Percentiles rank a stretch among this genome's conserved stretches.
These are phyloP conservation scores for Enteromius trimaculatus DNA, from an alignment of 2,797 vertebrate species.

Conservation along the genomic window DNA sequence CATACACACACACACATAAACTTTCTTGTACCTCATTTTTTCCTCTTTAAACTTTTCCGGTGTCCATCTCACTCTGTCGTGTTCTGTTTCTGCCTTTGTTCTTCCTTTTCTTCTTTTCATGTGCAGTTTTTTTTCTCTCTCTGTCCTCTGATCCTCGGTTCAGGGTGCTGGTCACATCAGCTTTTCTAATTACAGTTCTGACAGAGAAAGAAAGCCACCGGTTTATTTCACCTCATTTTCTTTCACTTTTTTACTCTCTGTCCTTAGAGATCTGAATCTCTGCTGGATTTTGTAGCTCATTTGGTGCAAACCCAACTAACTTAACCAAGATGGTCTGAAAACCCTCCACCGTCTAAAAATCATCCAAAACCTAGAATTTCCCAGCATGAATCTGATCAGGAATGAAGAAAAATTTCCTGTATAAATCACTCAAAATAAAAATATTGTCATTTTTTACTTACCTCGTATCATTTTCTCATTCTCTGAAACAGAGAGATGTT, in stretches of 20 bases:
- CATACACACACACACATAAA: not conserved
- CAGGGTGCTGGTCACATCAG: constrained; percentile 13
- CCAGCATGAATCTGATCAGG: not conserved
- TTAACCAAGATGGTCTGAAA: not conserved
- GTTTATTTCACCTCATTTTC: constrained; percentile 16
- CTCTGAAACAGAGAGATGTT: not conserved
- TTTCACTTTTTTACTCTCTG: constrained; percentile 13
- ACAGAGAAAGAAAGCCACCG: constrained; percentile 25
- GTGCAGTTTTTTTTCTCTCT: not conserved
- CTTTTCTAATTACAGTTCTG: constrained; percentile 34
- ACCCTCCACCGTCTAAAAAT: not conserved
- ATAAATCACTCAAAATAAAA: not conserved
- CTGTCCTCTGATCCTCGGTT: constrained; percentile 21
- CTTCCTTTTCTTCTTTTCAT: not conserved
- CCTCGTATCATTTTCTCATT: not conserved
- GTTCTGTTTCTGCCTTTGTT: constrained; percentile 18
- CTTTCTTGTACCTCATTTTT: constrained; percentile 9
- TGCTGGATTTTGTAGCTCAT: not conserved
- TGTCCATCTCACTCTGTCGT: constrained; percentile 7
- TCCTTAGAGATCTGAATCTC: not conserved
- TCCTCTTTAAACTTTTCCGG: constrained; percentile 11
- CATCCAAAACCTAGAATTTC: not conserved
- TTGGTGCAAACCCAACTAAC: not conserved
- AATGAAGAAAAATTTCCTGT: not conserved
- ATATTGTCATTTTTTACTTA: not conserved